Evolutionary conservation across 2,888 invertebrate genomes (phyloP).

Genomic region (Fragum sueziense): DNA sequence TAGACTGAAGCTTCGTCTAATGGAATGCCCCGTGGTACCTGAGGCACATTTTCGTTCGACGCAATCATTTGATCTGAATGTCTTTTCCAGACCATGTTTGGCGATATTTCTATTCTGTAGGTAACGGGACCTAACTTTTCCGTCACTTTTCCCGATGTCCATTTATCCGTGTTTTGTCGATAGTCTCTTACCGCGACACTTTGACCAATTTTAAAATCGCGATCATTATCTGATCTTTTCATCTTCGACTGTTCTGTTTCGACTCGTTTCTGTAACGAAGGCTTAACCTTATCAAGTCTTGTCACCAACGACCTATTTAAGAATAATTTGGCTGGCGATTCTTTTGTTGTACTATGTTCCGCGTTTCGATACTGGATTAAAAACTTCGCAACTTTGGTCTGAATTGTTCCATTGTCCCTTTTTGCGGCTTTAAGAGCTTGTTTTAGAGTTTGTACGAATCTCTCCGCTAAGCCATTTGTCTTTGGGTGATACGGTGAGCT

Average conservation of each 20-base stretch:
- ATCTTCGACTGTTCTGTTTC: background rate
- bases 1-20: no score
- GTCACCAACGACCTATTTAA: conserved; percentile 41
- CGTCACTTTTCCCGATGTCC: background rate
- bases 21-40: no score
- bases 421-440: conserved; percentile 45
- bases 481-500: conserved; percentile 58
- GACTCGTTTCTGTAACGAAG: background rate
- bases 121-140: no score
- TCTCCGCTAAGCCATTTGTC: conserved; percentile 61
- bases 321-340: conserved; percentile 40
- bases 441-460: conserved; percentile 63
- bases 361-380: conserved; percentile 36
- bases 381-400: conserved; percentile 31
- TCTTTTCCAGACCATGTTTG: no score
- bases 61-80: no score
- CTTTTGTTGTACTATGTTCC: conserved; percentile 39
- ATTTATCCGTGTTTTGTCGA: background rate
- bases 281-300: conserved; percentile 6
- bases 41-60: no score
- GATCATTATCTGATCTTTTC: conserved; percentile 2
- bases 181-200: no score
- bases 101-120: no score
- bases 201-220: no score
- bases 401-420: conserved; percentile 25